Conservation (phyloP, 1,140 invertebrate species). For the Aleiodes sp. region DNA sequence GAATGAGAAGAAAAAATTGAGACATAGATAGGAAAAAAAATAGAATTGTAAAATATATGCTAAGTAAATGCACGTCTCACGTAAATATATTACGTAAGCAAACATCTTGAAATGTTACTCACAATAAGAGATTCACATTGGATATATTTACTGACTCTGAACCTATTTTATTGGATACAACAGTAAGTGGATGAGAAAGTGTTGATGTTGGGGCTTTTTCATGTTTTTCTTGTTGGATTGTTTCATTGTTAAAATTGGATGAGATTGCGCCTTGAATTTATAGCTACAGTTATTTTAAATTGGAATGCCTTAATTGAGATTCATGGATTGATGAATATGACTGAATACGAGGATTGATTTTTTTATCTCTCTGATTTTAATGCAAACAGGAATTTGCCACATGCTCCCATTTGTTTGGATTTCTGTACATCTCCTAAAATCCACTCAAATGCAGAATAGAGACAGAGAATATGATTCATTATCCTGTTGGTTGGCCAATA, state of each 20-base stretch:
- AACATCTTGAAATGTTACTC: not conserved
- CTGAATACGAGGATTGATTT: not conserved
- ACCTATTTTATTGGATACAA: too few species aligned
- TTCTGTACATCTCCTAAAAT: slow-evolving; percentile 4
- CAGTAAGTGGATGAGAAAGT: too few species aligned
- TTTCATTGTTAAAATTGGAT: too few species aligned
- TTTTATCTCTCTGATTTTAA: too few species aligned
- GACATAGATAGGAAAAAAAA: too few species aligned
- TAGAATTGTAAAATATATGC: not conserved
- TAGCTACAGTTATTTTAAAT: too few species aligned
- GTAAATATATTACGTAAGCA: not conserved
- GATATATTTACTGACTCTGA: too few species aligned
- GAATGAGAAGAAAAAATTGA: too few species aligned
- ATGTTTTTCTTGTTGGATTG: too few species aligned
- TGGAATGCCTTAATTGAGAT: not conserved
- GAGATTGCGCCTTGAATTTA: too few species aligned
- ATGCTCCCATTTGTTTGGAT: not conserved
- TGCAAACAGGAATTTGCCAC: not conserved
- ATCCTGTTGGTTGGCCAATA: not conserved
- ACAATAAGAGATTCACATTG: not conserved
- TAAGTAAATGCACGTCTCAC: not conserved
- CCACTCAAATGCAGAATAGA: not conserved
- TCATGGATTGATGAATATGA: not conserved
- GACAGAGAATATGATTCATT: not conserved
- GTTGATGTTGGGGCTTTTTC: too few species aligned